phyloP scores from a whole-genome alignment of 2,888 invertebrate species.

The Cheilosia vernalis region DNA sequence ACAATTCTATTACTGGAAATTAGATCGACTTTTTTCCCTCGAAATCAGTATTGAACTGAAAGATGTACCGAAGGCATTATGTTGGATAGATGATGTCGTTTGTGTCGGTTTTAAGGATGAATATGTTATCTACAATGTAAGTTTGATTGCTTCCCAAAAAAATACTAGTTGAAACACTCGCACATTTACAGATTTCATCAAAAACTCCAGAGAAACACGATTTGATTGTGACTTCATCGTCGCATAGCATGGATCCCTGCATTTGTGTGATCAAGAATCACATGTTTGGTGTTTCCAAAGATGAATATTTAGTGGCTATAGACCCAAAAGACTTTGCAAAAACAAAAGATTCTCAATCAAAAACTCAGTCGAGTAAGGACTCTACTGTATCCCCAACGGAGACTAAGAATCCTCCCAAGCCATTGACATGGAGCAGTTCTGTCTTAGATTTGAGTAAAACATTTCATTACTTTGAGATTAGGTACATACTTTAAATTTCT shows the following conservation, averaged over 20 bases:
- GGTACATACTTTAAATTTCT: constrained; percentile 4
- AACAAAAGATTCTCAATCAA: constrained; percentile 75
- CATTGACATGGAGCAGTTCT: constrained; percentile 80
- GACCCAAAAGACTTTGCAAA: constrained; percentile 86
- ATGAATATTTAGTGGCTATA: constrained; percentile 93
- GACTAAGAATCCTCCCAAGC: constrained; percentile 76
- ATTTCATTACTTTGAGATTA: neutral
- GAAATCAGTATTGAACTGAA: constrained; percentile 90
- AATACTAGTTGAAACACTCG: neutral
- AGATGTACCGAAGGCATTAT: constrained; percentile 91
- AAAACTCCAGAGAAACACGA: constrained; percentile 87
- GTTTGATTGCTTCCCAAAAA: constrained; percentile 73
- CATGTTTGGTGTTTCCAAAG: constrained; percentile 92
- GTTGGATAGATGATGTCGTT: constrained; percentile 93
- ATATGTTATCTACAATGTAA: constrained; percentile 90
- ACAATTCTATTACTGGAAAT: constrained; percentile 95
- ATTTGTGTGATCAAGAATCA: constrained; percentile 90
- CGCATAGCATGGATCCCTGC: constrained; percentile 91
- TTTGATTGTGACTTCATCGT: constrained; percentile 92
- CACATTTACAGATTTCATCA: constrained; percentile 78
- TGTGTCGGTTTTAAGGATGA: constrained; percentile 94
- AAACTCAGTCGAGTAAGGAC: constrained; percentile 70
- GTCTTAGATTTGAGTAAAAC: constrained; percentile 79
- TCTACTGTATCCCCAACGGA: constrained; percentile 72
- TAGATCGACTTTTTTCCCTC: constrained; percentile 88